These are phyloP conservation scores for Poeciliopsis infans DNA, from an alignment of 2,797 vertebrate species.

Conservation along the genomic window DNA sequence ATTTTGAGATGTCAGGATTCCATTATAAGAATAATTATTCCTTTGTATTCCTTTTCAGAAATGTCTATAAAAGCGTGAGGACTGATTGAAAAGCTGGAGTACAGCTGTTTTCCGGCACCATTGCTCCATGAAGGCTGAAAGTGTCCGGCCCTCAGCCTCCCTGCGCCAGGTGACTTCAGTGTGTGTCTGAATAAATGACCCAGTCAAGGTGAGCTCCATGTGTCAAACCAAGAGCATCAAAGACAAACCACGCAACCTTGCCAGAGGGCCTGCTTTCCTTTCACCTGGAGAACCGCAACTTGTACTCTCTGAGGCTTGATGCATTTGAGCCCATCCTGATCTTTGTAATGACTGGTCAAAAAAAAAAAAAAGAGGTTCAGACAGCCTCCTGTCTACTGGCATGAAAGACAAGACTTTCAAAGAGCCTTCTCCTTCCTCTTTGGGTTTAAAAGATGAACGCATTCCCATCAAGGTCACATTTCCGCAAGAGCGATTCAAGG, in stretches of 20 bases:
- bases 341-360: slow-evolving; percentile 64
- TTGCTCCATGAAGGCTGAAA: slow-evolving; percentile 63
- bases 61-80: slow-evolving; percentile 12
- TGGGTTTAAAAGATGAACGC: slow-evolving; percentile 53
- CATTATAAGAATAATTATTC: too few species aligned
- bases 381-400: slow-evolving; percentile 61
- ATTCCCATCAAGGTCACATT: slow-evolving; percentile 67
- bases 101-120: slow-evolving; percentile 41
- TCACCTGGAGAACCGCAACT: slow-evolving; percentile 65
- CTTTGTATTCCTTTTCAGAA: too few species aligned
- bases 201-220: slow-evolving; percentile 70
- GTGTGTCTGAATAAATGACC: slow-evolving; percentile 74
- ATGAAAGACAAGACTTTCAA: slow-evolving; percentile 71
- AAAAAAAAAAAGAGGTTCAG: slow-evolving; percentile 51
- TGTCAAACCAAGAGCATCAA: slow-evolving; percentile 66
- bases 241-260: slow-evolving; percentile 71
- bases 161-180: slow-evolving; percentile 53
- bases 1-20: too few species aligned
- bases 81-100: slow-evolving; percentile 37
- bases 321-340: slow-evolving; percentile 65
- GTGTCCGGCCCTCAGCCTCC: slow-evolving; percentile 48
- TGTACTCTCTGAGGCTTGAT: slow-evolving; percentile 57
- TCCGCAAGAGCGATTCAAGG: slow-evolving; percentile 62
- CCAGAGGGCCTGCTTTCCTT: slow-evolving; percentile 59
- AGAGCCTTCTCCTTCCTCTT: slow-evolving; percentile 58